Evolutionary conservation across 2,113 vertebrate species (phyloP).

Genomic region (Sphaerodactylus townsendi): DNA sequence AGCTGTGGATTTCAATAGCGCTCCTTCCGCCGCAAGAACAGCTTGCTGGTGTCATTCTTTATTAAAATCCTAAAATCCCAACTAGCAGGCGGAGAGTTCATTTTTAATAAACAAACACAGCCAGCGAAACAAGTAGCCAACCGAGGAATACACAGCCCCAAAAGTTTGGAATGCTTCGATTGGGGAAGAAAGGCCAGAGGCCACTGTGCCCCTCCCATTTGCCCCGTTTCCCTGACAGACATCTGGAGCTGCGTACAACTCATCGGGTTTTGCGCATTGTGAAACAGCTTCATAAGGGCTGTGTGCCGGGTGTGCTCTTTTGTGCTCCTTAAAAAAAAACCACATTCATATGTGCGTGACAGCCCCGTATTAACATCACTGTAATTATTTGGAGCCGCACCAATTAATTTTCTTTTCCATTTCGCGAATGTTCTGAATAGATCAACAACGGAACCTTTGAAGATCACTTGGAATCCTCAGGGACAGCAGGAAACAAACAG

Average conservation of each 20-base stretch:
- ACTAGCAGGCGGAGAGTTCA: slow-evolving; percentile 15
- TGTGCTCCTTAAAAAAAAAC: too few relatives aligned
- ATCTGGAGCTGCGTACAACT: too few relatives aligned
- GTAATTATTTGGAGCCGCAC: background rate
- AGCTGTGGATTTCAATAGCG: slow-evolving; percentile 27
- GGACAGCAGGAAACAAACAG: background rate
- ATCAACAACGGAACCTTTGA: background rate
- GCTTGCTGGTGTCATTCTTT: background rate
- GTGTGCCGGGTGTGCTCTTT: background rate
- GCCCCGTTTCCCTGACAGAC: too few relatives aligned
- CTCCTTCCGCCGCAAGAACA: slow-evolving; percentile 9
- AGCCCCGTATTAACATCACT: background rate
- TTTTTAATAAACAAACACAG: slow-evolving; percentile 11
- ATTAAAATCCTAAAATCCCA: slow-evolving; percentile 36
- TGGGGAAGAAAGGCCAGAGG: background rate
- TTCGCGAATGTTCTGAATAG: background rate
- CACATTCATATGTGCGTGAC: too few relatives aligned
- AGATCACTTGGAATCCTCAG: background rate
- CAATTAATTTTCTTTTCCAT: background rate
- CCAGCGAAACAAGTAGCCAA: background rate
- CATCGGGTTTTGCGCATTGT: too few relatives aligned
- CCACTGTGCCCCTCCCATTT: too few relatives aligned
- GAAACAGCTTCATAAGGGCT: background rate
- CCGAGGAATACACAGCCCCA: background rate
- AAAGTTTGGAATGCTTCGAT: slow-evolving; percentile 31